Conservation (phyloP, 2,888 invertebrate genomes). For the Drosophila rellima region DNA sequence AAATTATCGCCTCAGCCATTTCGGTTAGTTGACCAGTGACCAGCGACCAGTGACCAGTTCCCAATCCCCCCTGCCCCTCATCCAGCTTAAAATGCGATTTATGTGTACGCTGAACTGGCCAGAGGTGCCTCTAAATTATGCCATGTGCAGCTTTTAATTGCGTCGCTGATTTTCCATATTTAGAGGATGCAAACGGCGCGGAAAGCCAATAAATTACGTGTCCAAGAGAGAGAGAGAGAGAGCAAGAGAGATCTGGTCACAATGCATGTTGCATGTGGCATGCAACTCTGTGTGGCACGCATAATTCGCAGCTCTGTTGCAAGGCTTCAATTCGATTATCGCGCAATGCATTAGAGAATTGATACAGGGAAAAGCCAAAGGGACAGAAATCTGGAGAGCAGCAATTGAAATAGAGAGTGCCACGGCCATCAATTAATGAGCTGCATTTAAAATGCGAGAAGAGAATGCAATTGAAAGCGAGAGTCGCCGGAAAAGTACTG, state of each 20-base stretch:
- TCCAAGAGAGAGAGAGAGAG: background rate
- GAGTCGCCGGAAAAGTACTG: constrained; percentile 5
- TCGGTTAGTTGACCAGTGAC: constrained; percentile 63
- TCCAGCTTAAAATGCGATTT: constrained; percentile 48
- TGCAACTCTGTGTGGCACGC: constrained; percentile 12
- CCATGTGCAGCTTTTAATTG: constrained; percentile 77
- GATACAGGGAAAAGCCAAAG: background rate
- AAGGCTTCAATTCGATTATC: constrained; percentile 64
- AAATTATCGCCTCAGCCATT: constrained; percentile 73
- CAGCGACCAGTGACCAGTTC: constrained; percentile 20
- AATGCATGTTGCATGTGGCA: constrained; percentile 6
- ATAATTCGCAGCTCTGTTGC: constrained; percentile 52
- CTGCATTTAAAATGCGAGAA: constrained; percentile 13
- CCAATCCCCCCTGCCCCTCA: background rate
- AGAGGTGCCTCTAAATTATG: constrained; percentile 75
- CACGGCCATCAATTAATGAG: constrained; percentile 35
- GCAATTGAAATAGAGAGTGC: constrained; percentile 1
- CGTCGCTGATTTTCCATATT: constrained; percentile 66
- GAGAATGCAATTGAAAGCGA: constrained; percentile 4
- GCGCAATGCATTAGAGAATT: constrained; percentile 35
- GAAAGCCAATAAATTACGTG: constrained; percentile 57
- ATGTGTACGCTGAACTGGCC: constrained; percentile 45
- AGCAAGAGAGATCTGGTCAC: constrained; percentile 30
- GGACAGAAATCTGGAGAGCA: too few relatives aligned
- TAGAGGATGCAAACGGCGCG: constrained; percentile 28